phyloP scores from a whole-genome alignment of 2,797 vertebrate genomes.

The Lophura swinhoii region DNA sequence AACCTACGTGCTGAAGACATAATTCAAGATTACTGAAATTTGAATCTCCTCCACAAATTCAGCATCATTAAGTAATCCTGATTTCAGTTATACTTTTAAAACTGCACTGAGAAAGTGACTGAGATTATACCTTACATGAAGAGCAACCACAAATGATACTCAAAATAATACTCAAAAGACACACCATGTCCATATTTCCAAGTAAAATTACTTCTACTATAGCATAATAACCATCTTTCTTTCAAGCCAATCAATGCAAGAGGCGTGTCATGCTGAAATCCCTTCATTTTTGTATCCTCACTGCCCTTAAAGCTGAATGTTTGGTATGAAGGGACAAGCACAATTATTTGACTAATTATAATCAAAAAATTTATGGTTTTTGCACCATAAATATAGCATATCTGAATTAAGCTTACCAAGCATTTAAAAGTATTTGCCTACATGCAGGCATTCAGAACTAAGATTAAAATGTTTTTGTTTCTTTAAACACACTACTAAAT shows the following conservation, averaged over 20 bases:
- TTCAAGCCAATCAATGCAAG: not conserved
- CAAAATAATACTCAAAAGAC: not conserved
- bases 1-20: rapidly evolving
- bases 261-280: not conserved
- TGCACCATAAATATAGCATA: not conserved
- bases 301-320: not conserved
- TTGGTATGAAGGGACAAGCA: not conserved
- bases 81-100: not conserved
- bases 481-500: not conserved
- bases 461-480: not conserved
- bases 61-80: not conserved
- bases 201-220: not conserved
- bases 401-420: not conserved
- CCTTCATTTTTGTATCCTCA: not conserved
- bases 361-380: not conserved
- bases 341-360: not conserved
- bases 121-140: not conserved
- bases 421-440: not conserved
- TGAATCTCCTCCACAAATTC: not conserved
- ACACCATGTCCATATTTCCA: not conserved
- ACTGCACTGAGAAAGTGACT: not conserved
- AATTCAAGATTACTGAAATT: not conserved
- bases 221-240: not conserved
- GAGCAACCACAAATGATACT: not conserved
- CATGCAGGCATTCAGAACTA: too few species aligned